These are phyloP conservation scores for Grantiella picta DNA, from an alignment of 2,113 vertebrate genomes.

Conservation along the genomic window DNA sequence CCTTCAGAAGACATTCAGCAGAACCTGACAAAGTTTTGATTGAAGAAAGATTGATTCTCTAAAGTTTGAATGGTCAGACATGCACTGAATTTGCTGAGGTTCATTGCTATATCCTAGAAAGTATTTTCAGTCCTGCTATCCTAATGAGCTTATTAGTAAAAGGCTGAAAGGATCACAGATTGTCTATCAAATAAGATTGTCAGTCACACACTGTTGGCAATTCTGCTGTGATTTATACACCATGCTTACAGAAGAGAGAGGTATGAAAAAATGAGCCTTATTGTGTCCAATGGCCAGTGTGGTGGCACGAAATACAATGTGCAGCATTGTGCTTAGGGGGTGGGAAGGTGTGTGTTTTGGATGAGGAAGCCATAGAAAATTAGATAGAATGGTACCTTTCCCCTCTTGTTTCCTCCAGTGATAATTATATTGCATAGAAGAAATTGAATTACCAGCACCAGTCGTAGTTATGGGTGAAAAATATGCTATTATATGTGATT, in stretches of 20 bases:
- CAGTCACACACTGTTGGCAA: slow-evolving; percentile 75
- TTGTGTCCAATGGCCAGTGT: slow-evolving; percentile 45
- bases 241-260: slow-evolving; percentile 41
- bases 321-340: neutral
- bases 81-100: slow-evolving; percentile 73
- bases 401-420: slow-evolving; percentile 30
- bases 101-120: slow-evolving; percentile 74
- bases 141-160: slow-evolving; percentile 84
- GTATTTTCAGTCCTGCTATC: slow-evolving; percentile 64
- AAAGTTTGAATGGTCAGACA: slow-evolving; percentile 75
- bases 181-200: slow-evolving; percentile 76
- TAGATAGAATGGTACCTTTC: slow-evolving; percentile 13
- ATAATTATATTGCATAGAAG: slow-evolving; percentile 46
- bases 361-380: slow-evolving; percentile 62
- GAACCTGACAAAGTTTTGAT: slow-evolving; percentile 76
- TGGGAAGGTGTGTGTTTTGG: slow-evolving; percentile 19
- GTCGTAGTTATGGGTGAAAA: slow-evolving; percentile 4
- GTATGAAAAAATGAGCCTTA: slow-evolving; percentile 46
- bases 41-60: slow-evolving; percentile 79
- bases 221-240: slow-evolving; percentile 70
- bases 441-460: slow-evolving; percentile 34
- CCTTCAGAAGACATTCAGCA: slow-evolving; percentile 72
- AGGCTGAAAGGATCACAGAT: slow-evolving; percentile 77
- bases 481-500: neutral
- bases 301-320: slow-evolving; percentile 59